A percentile compares a stretch with the other conserved stretches of the same genome.
Conservation (phyloP, 2,797 vertebrate genomes). For the Micrastur ruficollis region DNA sequence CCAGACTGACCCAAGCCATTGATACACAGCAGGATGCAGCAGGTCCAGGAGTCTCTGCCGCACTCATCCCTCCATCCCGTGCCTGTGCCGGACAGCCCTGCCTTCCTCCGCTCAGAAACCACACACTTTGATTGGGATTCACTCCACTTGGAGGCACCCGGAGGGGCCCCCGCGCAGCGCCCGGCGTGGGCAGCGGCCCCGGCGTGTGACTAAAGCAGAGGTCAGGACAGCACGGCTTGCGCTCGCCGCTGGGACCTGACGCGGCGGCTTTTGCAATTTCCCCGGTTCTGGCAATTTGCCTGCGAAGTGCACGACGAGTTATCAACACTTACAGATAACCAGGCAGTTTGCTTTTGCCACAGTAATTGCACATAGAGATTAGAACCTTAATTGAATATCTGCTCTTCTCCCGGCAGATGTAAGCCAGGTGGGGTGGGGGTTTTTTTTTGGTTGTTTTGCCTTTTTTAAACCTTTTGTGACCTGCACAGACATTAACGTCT, state of each 20-base stretch:
- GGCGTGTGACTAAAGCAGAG: accelerated
- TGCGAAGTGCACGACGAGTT: background rate
- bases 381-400: background rate
- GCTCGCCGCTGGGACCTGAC: accelerated
- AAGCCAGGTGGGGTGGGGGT: background rate
- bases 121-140: accelerated
- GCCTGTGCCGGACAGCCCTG: background rate
- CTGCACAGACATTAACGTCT: background rate
- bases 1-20: background rate
- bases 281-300: background rate
- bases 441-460: background rate
- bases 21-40: background rate
- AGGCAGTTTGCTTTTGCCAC: background rate
- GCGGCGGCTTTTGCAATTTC: accelerated
- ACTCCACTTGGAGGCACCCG: background rate
- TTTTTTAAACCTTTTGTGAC: background rate
- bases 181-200: background rate
- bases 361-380: background rate
- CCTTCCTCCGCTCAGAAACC: accelerated
- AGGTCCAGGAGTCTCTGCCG: background rate
- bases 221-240: accelerated
- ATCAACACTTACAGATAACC: background rate
- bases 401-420: background rate
- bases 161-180: background rate
- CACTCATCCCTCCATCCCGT: accelerated